Base-by-base conservation (phyloP, 2,888 invertebrate genomes). In the Dasysyrphus albostriatus region DNA sequence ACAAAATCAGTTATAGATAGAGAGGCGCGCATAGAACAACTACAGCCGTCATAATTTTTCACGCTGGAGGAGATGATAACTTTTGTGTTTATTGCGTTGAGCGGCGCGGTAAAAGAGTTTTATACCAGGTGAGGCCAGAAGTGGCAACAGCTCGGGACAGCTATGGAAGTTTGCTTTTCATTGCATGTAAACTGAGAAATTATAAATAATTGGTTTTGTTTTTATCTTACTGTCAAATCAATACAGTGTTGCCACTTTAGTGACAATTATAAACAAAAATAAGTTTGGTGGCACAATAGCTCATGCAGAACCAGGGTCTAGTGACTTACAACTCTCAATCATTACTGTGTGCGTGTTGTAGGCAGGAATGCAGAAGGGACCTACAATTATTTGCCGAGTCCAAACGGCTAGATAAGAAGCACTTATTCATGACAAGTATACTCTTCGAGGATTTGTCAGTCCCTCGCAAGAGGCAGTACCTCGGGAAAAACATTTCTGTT, bases 91-190 rank as follows among this genome's bases (percentile, higher is more conserved):
- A 81, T 81, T 58, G 83, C 75, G 44, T 39, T 24, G 58, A 37
- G 14, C 39, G 24, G 39, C 2, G 42, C 51, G 59, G 59, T 56
- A 54, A 58, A 7, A 67, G 61, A 75, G 49, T 80, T 70, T 61
- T 70, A 72, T 58, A 65, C 29, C 83, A 83, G 83, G 80, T 83
- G 42, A 74, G 69, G 72, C 78, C 80, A 84, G 79, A 75, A 80
- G 80, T 76, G 67, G 80, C 73, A 84, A 80, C 84, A 84, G 63
- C 72, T 79, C 72, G 75, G 32, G 37, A 56, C 72, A 80, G 67
- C 75, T 80, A 70, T 72, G 80, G 7, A 69, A 80, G 72, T 80
- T 84, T 80, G 49, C 65, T 80, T 76, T 59, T 84, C 69, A 83
- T 84, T 80, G 72, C 84, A 72, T 76, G 81, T 80, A 72, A 81